A percentile compares a stretch with the other conserved stretches of the same genome.
Evolutionary conservation across 2,888 invertebrate species (phyloP).

Genomic region (Asteroscopus sphinx): DNA sequence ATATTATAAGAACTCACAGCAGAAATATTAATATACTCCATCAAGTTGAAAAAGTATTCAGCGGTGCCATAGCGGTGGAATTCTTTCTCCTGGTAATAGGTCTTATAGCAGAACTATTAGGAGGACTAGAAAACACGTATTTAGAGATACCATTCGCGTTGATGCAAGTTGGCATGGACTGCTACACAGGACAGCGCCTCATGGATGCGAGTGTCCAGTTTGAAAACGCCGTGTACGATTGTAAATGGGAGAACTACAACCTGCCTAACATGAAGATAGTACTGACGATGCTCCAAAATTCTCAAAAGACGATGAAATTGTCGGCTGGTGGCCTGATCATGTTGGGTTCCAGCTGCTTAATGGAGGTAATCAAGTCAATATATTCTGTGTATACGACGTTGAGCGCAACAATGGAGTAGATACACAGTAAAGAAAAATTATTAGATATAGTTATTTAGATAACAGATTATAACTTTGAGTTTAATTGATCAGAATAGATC

Average conservation of each 20-base stretch:
- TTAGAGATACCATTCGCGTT: constrained; percentile 67
- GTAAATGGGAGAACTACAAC: constrained; percentile 63
- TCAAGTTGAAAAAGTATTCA: constrained; percentile 60
- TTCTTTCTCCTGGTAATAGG: constrained; percentile 63
- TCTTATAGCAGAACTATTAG: constrained; percentile 68
- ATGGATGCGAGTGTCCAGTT: constrained; percentile 59
- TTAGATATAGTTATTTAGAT: not conserved
- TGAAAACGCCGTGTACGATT: constrained; percentile 57
- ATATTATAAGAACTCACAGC: constrained; percentile 42
- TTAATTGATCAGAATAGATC: not conserved
- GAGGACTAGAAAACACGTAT: constrained; percentile 69
- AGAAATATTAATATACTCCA: constrained; percentile 59
- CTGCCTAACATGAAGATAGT: constrained; percentile 60
- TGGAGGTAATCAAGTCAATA: constrained; percentile 68
- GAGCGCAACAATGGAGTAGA: constrained; percentile 62
- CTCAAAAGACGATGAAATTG: constrained; percentile 71
- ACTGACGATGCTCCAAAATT: constrained; percentile 68
- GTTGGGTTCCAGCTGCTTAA: constrained; percentile 68
- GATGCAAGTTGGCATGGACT: constrained; percentile 66
- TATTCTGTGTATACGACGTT: constrained; percentile 76
- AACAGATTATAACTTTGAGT: not conserved
- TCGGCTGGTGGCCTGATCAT: constrained; percentile 72
- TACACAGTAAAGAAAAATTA: not conserved
- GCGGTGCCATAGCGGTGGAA: constrained; percentile 65
- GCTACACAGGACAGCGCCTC: constrained; percentile 60